A percentile compares a stretch with the other conserved stretches of the same genome.
Evolutionary conservation across 2,888 invertebrate genomes (phyloP).

Genomic region (Parnassius orleans): DNA sequence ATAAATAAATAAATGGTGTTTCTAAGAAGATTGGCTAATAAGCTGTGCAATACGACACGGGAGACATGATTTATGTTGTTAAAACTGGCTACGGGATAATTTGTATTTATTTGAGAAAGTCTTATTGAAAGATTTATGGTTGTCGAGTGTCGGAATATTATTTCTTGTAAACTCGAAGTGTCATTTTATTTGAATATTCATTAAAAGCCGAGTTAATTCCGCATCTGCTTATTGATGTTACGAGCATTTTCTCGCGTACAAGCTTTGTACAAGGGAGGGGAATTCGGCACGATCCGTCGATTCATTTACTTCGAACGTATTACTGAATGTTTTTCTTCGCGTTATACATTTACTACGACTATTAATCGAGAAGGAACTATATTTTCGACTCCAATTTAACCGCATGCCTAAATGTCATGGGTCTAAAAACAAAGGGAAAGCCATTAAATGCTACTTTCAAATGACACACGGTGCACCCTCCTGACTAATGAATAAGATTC

Average conservation of each 20-base stretch:
- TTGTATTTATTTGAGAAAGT: conserved; percentile 24
- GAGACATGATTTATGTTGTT: conserved; percentile 30
- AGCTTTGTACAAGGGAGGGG: conserved; percentile 27
- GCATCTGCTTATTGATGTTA: conserved; percentile 51
- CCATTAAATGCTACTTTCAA: no score
- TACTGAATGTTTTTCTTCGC: background rate
- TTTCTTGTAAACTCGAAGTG: conserved; percentile 66
- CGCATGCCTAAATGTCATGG: no score
- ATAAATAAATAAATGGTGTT: background rate
- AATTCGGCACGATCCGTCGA: conserved; percentile 38
- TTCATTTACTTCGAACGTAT: conserved; percentile 35
- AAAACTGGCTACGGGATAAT: conserved; percentile 26
- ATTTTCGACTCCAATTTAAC: no score
- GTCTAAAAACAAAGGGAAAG: no score
- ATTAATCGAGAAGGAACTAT: no score
- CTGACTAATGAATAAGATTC: no score
- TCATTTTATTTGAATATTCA: conserved; percentile 68
- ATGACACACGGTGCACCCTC: no score
- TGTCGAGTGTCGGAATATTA: conserved; percentile 52
- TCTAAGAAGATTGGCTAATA: conserved; percentile 5
- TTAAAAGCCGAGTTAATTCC: conserved; percentile 53
- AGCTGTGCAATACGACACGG: conserved; percentile 9
- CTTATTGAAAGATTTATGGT: conserved; percentile 53
- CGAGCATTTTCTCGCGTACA: conserved; percentile 34
- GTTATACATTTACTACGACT: background rate